Percentiles rank a stretch among this genome's conserved stretches.
phyloP scores from a whole-genome alignment of 1,140 invertebrate species.

The Drosophila pachea region DNA sequence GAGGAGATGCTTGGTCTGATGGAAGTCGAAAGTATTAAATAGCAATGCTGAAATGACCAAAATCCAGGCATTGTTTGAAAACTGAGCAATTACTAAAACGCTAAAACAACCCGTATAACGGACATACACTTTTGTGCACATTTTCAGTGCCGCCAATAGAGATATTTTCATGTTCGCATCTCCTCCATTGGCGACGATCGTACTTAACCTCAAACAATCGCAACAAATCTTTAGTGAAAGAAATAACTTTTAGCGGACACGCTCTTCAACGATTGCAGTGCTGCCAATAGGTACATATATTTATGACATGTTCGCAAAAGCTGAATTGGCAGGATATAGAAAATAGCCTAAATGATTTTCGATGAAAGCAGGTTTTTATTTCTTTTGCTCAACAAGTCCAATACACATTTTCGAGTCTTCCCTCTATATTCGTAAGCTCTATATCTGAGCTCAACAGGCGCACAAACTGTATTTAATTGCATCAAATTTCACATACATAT shows the following conservation, averaged over 20 bases:
- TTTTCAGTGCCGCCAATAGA: slow-evolving; percentile 15
- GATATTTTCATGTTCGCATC: too few relatives aligned
- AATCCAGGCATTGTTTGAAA: slow-evolving; percentile 11
- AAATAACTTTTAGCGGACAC: too few relatives aligned
- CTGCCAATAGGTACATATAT: not conserved
- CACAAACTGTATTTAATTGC: slow-evolving; percentile 19
- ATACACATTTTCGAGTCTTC: slow-evolving; percentile 50
- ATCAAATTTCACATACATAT: not conserved
- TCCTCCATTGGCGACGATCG: too few relatives aligned
- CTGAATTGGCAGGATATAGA: too few relatives aligned
- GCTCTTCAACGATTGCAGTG: not conserved
- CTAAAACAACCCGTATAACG: too few relatives aligned
- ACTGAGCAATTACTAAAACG: slow-evolving; percentile 5
- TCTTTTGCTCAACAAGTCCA: slow-evolving; percentile 45
- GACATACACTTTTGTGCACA: not conserved
- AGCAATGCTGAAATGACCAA: not conserved
- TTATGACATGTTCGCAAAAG: too few relatives aligned
- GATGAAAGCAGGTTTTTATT: slow-evolving; percentile 3
- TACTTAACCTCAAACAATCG: too few relatives aligned
- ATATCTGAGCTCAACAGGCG: slow-evolving; percentile 5
- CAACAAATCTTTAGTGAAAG: too few relatives aligned
- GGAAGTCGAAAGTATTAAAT: not conserved
- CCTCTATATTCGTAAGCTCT: too few relatives aligned
- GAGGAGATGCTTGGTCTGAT: slow-evolving; percentile 19
- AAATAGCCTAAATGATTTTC: not conserved